These are phyloP conservation scores for Pseudomyrmex flavicornis DNA, from an alignment of 1,140 invertebrate species.

Conservation along the genomic window DNA sequence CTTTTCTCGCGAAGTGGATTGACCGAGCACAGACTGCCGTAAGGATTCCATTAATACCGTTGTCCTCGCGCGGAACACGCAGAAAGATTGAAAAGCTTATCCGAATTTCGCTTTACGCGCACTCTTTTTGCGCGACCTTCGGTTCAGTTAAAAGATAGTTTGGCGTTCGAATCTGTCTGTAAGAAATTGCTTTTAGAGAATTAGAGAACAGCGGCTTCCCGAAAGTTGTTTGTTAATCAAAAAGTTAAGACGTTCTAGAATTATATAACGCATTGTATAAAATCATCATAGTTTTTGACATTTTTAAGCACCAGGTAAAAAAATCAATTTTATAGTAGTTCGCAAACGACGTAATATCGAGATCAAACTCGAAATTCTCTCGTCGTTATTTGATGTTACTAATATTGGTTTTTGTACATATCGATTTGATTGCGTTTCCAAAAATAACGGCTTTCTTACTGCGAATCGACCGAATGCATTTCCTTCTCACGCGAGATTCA, in stretches of 20 bases:
- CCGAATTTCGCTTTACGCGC: background rate
- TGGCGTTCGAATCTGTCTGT: background rate
- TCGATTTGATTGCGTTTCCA: conserved; percentile 50
- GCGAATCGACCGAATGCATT: conserved; percentile 70
- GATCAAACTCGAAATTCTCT: conserved; percentile 50
- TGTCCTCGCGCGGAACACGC: conserved; percentile 28
- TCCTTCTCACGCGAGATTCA: conserved; percentile 65
- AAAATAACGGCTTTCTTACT: conserved; percentile 66
- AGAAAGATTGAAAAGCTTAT: conserved; percentile 45
- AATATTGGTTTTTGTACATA: conserved; percentile 63
- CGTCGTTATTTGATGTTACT: conserved; percentile 47
- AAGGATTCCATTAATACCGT: conserved; percentile 62
- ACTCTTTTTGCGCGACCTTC: background rate
- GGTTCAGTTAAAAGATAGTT: conserved; percentile 18
- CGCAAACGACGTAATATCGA: conserved; percentile 6
- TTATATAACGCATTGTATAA: background rate
- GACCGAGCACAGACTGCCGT: conserved; percentile 63
- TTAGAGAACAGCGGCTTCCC: too few species aligned
- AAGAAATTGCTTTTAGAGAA: too few species aligned
- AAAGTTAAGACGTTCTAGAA: background rate
- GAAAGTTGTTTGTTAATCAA: too few species aligned
- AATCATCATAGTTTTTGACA: background rate
- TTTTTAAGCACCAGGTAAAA: background rate
- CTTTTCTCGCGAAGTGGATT: conserved; percentile 72
- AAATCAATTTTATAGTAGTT: background rate